Evolutionary conservation across 2,888 invertebrate genomes (phyloP), one percentile per base, ranked within the genome.

Genomic region (Itoplectis maculator): DNA sequence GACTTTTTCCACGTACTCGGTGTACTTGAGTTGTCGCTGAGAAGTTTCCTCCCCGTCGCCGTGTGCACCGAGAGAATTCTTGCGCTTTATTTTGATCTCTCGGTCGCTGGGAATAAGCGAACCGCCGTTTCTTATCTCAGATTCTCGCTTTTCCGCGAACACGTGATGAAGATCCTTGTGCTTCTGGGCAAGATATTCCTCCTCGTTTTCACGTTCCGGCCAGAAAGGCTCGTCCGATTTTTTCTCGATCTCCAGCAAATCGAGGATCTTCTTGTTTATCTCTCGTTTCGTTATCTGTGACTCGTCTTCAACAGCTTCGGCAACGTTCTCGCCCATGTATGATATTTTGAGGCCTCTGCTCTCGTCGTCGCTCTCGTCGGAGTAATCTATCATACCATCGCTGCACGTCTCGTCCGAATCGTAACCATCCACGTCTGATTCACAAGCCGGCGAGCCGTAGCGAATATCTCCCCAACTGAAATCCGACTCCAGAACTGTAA

Each of bases 251-350:
- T 88, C 91, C 77, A 90, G 84, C n/a, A 86, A 75, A 87, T 88
- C 91, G 76, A 92, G 84, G 42, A 92, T 90, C 51, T 89, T 89
- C 69, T 88, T 90, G 70, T 91, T 92, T 13, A 90, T 90, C 63
- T 90, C 89, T 59, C 89, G 89, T 20, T 92, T 92, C 40, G 86
- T 87, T 15, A 91, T 88, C 42, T 91, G 87, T 7, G 89, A 90
- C 68, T 94, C 94, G 69, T 93, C 92, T 77, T 97, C 97, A 0
- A 97, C 95, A 0, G 97, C 97, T 91, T 97, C 97, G 0, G 97
- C 98, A 56, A 97, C 95, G 92, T 97, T 97, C 29, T 97, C 96
- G 0, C 96, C 96, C 87, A 96, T 97, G 90, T 97, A 97, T 84
- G 97, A 96, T 85, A 97, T 97, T 18, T 96, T 94, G 11, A 97